These are phyloP conservation scores for Dicranocentrus wangi DNA, from an alignment of 2,888 invertebrate species.

Conservation along the genomic window DNA sequence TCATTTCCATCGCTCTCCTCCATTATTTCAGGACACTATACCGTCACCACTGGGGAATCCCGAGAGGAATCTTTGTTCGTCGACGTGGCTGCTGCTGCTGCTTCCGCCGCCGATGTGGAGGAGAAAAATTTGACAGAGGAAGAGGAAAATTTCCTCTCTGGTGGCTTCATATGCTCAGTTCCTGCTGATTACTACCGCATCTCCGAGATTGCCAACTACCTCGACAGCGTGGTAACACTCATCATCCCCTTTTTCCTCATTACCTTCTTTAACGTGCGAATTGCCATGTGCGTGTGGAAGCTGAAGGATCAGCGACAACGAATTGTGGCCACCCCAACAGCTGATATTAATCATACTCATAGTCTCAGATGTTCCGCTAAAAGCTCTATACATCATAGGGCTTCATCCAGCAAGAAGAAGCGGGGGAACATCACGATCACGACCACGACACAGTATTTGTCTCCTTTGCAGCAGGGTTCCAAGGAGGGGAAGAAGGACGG, in stretches of 20 bases:
- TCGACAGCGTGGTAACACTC: slow-evolving; percentile 84
- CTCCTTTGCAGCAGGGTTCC: not conserved
- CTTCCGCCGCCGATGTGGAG: too few relatives aligned
- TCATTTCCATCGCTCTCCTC: too few relatives aligned
- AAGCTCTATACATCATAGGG: slow-evolving; percentile 24
- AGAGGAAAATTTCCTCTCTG: slow-evolving; percentile 7
- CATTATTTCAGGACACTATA: too few relatives aligned
- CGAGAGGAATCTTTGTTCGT: too few relatives aligned
- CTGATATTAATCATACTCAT: slow-evolving; percentile 28
- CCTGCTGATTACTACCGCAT: slow-evolving; percentile 76
- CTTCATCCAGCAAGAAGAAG: slow-evolving; percentile 12
- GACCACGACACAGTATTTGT: slow-evolving; percentile 26
- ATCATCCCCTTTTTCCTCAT: slow-evolving; percentile 83
- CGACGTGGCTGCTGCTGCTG: too few relatives aligned
- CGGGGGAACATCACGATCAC: not conserved
- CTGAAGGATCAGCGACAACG: slow-evolving; percentile 71
- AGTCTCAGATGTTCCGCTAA: slow-evolving; percentile 36
- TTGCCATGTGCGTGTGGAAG: slow-evolving; percentile 81
- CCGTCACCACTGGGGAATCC: too few relatives aligned
- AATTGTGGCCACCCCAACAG: slow-evolving; percentile 61
- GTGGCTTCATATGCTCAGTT: slow-evolving; percentile 76
- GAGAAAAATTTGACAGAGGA: slow-evolving; percentile 23
- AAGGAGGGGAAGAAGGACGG: not conserved
- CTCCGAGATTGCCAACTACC: slow-evolving; percentile 81
- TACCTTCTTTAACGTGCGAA: slow-evolving; percentile 82